Percentiles rank a stretch among this genome's conserved stretches.
phyloP scores from a whole-genome alignment of 64 coral and sea anemone species.

The Anthopleura sola region DNA sequence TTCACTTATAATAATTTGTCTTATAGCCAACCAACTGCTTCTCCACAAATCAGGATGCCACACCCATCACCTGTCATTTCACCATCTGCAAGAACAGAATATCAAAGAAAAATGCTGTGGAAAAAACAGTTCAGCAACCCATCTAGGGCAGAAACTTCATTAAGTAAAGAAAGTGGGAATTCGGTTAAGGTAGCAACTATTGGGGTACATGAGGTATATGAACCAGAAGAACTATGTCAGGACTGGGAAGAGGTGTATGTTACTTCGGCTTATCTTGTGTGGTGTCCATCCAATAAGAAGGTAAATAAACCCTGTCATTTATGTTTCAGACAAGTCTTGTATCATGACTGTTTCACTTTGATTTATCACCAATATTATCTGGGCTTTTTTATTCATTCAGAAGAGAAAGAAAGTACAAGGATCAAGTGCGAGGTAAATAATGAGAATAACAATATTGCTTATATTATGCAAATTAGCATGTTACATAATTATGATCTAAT shows the following conservation, averaged over 20 bases:
- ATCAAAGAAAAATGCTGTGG: constrained; percentile 80
- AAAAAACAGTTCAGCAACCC: constrained; percentile 44
- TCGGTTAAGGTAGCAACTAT: constrained; percentile 42
- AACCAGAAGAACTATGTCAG: constrained; percentile 74
- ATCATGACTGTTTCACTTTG: background rate
- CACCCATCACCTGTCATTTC: constrained; percentile 49
- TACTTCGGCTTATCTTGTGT: constrained; percentile 91
- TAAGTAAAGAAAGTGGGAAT: background rate
- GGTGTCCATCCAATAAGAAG: constrained; percentile 84
- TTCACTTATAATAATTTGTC: too few relatives aligned
- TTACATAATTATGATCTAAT: too few relatives aligned
- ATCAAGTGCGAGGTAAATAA: background rate
- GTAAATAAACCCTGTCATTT: constrained; percentile 4
- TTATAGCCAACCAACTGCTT: background rate
- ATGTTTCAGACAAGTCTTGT: background rate
- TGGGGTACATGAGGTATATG: constrained; percentile 91
- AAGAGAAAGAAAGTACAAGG: background rate
- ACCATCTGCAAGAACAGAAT: constrained; percentile 60
- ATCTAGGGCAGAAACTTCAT: background rate
- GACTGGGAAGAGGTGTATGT: constrained; percentile 90
- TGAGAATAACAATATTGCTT: too few relatives aligned
- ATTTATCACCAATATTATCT: background rate
- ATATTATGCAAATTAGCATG: too few relatives aligned
- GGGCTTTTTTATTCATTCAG: background rate
- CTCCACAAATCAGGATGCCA: constrained; percentile 10